Base-by-base conservation (phyloP, 2,888 invertebrate genomes). In the Plusia festucae region DNA sequence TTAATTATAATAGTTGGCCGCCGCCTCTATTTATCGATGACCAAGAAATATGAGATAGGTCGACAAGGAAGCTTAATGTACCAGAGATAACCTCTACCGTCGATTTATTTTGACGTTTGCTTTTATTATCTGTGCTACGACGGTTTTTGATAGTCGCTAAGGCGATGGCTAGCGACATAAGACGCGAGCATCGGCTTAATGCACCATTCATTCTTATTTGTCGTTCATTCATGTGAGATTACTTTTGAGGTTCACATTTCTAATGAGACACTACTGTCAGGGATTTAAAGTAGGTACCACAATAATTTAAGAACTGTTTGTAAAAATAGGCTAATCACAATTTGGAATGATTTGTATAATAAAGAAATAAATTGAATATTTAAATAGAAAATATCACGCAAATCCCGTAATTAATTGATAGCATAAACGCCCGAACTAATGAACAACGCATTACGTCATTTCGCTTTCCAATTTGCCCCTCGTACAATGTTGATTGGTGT, bases 1-100 rank as follows among this genome's bases (percentile, higher is more conserved):
- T 90, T 90, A 91, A 91, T 91, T 91, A 88, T 88, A 89, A 91
- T 89, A 89, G 89, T 82, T 85, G 83, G 83, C 80, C 83, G 83
- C 85, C 83, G 81, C 80, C 80, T 83, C 83, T 85, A 82, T 82
- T 86, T 83, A 88, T 87, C 85, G 85, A 87, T 88, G 84, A 78
- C 73, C 76, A 79, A 84, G 85, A 82, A 86, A 85, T 87, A 89
- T 85, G 84, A 85, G 86, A 87, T 85, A 85, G 82, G 73, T 78
- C 82, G 84, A 88, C 87, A 86, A 84, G 84, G 86, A 88, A 87
- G 87, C 88, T 85, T 87, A 88, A 86, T 86, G 81, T 81, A 78
- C 70, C 80, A 78, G 75, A 82, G 88, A 88, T 88, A 87, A 86
- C 82, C 84, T 82, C 71, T 76, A 69, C 72, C 70, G 72, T 76